Percentiles rank a stretch among this genome's conserved stretches.
Conservation (phyloP, 37 sponge, comb jelly and placozoan species). For the Cliona cf. orientalis region DNA sequence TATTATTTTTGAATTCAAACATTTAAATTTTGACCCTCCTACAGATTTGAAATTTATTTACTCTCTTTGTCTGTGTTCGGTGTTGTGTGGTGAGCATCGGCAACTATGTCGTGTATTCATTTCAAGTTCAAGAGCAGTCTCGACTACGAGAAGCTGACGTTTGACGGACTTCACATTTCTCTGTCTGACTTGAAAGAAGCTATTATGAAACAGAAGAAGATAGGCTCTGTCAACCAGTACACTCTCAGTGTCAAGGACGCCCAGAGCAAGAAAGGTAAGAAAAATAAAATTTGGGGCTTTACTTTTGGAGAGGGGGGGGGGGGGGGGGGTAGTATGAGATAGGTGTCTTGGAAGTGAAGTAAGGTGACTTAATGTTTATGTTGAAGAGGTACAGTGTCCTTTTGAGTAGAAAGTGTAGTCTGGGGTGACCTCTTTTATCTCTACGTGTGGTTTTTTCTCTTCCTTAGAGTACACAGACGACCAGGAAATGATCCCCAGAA, state of each 20-base stretch:
- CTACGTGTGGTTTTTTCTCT: no score
- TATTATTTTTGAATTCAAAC: no score
- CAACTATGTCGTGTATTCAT: conserved; percentile 88
- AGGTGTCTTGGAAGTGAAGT: background rate
- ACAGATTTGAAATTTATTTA: no score
- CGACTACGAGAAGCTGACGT: conserved; percentile 78
- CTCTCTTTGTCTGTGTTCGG: no score
- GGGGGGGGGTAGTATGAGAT: no score
- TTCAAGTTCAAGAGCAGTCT: conserved; percentile 74
- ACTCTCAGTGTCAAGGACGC: conserved; percentile 76
- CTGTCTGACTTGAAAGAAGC: conserved; percentile 74
- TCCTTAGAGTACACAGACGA: conserved; percentile 75
- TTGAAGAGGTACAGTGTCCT: background rate
- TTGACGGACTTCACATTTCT: conserved; percentile 80
- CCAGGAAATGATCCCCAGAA: conserved; percentile 79
- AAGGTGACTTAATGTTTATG: background rate
- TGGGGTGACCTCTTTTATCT: background rate
- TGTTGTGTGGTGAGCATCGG: no score
- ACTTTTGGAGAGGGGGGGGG: no score
- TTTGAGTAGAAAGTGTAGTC: background rate
- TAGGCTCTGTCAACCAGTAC: conserved; percentile 58
- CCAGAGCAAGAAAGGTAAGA: conserved; percentile 81
- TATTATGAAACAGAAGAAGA: conserved; percentile 80
- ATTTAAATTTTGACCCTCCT: no score
- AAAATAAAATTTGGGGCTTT: no score